These are phyloP conservation scores for Blennius ocellaris DNA, from an alignment of 2,113 vertebrate species.

Conservation along the genomic window DNA sequence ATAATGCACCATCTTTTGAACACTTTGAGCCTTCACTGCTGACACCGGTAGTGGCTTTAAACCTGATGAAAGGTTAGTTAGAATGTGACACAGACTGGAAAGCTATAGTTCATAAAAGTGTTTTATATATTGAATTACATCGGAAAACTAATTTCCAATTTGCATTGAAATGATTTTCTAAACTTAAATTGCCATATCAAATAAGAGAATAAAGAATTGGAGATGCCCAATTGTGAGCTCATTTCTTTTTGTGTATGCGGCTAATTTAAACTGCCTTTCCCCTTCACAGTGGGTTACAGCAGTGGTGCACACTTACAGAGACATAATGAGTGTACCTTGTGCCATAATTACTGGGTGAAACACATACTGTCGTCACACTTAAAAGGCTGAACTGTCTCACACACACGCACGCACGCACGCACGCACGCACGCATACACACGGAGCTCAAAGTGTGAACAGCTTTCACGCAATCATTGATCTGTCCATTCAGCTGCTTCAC, in stretches of 20 bases:
- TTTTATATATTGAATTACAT: conserved; percentile 44
- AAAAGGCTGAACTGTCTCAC: conserved; percentile 37
- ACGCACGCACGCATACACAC: neutral
- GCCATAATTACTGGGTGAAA: conserved; percentile 58
- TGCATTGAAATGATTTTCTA: conserved; percentile 33
- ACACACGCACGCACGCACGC: neutral
- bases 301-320: conserved; percentile 36
- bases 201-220: conserved; percentile 48
- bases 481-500: conserved; percentile 42
- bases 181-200: conserved; percentile 53
- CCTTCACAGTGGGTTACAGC: conserved; percentile 44
- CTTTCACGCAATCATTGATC: conserved; percentile 57
- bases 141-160: conserved; percentile 42
- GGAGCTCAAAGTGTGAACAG: conserved; percentile 34
- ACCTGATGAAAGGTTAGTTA: conserved; percentile 4
- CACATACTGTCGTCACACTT: conserved; percentile 50
- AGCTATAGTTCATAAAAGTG: conserved; percentile 6
- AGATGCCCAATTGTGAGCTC: conserved; percentile 43
- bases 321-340: conserved; percentile 63
- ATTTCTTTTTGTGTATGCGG: conserved; percentile 49
- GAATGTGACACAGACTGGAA: conserved; percentile 10
- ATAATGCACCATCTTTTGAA: neutral
- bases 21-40: conserved; percentile 4
- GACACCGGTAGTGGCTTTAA: conserved; percentile 18
- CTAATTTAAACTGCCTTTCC: conserved; percentile 47